Conservation (phyloP, 2,113 vertebrate species). For the Mustelus asterias region DNA sequence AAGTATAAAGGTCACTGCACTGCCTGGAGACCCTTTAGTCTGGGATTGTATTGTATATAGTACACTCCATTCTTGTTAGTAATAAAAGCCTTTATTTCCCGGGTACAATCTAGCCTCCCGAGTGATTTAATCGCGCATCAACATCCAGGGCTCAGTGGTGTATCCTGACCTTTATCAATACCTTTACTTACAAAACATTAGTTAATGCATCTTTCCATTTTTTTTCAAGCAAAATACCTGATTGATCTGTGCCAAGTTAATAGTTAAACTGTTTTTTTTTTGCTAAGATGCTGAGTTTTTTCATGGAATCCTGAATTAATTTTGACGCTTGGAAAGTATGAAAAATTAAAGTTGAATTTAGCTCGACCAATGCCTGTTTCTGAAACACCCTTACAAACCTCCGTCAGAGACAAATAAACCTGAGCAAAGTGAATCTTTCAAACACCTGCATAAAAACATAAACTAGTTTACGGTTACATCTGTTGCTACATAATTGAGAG, state of each 20-base stretch:
- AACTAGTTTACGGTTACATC: not conserved
- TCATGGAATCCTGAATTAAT: not conserved
- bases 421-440: not conserved
- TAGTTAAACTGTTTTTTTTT: not conserved
- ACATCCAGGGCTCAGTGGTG: too few species aligned
- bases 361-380: too few species aligned
- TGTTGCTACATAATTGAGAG: not conserved
- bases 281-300: not conserved
- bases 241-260: not conserved
- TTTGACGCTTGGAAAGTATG: not conserved
- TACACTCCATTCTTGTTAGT: too few species aligned
- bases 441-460: not conserved
- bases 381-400: not conserved
- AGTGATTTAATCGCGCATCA: too few species aligned
- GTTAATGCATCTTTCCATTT: not conserved
- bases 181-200: not conserved
- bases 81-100: too few species aligned
- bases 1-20: too few species aligned
- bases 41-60: too few species aligned
- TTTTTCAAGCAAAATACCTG: not conserved
- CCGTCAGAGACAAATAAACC: not conserved
- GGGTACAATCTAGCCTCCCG: too few species aligned
- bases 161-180: not conserved
- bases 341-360: not conserved
- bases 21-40: too few species aligned